Evolutionary conservation across 2,113 vertebrate genomes (phyloP).

Genomic region (Dryoscopus gambensis): DNA sequence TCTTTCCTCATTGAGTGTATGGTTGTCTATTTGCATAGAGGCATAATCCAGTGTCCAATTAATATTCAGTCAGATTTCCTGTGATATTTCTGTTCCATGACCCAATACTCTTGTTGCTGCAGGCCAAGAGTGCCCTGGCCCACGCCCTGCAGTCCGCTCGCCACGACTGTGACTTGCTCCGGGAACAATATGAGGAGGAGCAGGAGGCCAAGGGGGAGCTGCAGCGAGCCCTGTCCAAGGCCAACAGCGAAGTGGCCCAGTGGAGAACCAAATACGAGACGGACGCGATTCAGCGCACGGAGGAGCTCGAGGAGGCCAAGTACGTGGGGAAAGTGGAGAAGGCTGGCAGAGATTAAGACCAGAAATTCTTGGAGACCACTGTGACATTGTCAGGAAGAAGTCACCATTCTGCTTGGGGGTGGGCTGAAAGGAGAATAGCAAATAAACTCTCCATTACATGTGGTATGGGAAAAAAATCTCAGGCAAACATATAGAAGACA

Average conservation of each 20-base stretch:
- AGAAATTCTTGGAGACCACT: not conserved
- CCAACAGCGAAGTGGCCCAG: conserved; percentile 80
- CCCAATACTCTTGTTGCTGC: not conserved
- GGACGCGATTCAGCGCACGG: conserved; percentile 82
- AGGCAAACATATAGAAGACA: not conserved
- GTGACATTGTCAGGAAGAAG: not conserved
- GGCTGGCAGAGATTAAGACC: not conserved
- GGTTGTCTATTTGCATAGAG: no score
- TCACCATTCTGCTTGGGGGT: not conserved
- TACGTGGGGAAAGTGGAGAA: not conserved
- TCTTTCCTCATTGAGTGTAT: not conserved
- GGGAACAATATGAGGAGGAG: not conserved
- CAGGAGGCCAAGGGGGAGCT: conserved; percentile 62
- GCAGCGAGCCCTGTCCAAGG: conserved; percentile 79
- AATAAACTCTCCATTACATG: not conserved
- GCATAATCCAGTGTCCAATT: not conserved
- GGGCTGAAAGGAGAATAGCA: no score
- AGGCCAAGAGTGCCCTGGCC: conserved; percentile 86
- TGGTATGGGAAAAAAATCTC: not conserved
- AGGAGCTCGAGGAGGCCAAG: conserved; percentile 87
- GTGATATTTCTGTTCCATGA: not conserved
- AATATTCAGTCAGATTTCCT: not conserved
- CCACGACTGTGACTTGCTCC: not conserved
- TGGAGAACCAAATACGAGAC: conserved; percentile 89
- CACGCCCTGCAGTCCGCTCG: conserved; percentile 54